Conservation (phyloP, 2,888 invertebrate genomes). For the Agonopterix arenella region DNA sequence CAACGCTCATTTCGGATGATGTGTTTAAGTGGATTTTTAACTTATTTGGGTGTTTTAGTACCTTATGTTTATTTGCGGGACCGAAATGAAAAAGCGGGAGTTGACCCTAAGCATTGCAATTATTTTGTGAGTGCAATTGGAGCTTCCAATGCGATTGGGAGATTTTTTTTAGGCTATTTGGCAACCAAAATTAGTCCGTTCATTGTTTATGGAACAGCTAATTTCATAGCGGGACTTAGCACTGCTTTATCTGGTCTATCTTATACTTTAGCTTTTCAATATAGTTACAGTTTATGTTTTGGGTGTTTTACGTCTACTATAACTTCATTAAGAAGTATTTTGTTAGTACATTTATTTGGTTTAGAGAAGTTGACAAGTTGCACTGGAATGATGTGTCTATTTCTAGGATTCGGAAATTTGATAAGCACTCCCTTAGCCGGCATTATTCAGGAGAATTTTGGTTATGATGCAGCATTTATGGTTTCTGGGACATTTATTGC, state of each 20-base stretch:
- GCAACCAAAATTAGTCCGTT: conserved; percentile 6
- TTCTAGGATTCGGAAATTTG: conserved; percentile 11
- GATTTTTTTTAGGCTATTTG: conserved; percentile 7
- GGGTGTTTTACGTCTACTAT: conserved; percentile 7
- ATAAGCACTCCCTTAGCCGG: conserved; percentile 8
- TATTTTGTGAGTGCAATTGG: conserved; percentile 10
- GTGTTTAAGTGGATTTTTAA: conserved; percentile 7
- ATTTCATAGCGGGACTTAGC: conserved; percentile 1
- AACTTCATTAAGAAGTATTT: conserved; percentile 7
- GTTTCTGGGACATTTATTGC: conserved; percentile 4
- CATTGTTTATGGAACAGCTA: conserved; percentile 1
- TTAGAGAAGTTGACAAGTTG: conserved; percentile 13
- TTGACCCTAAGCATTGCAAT: conserved; percentile 5
- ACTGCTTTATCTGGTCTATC: background rate
- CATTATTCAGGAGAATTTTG: conserved; percentile 1
- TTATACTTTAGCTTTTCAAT: background rate
- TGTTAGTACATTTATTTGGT: conserved; percentile 11
- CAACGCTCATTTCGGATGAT: conserved; percentile 6
- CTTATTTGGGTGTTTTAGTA: conserved; percentile 8
- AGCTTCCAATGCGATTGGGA: conserved; percentile 6
- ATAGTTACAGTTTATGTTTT: conserved; percentile 6
- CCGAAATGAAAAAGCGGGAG: conserved; percentile 5
- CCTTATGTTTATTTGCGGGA: conserved; percentile 12
- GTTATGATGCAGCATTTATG: conserved; percentile 6
- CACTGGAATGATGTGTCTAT: conserved; percentile 11